phyloP scores from a whole-genome alignment of 2,797 vertebrate genomes.

The Threskiornis aethiopicus region DNA sequence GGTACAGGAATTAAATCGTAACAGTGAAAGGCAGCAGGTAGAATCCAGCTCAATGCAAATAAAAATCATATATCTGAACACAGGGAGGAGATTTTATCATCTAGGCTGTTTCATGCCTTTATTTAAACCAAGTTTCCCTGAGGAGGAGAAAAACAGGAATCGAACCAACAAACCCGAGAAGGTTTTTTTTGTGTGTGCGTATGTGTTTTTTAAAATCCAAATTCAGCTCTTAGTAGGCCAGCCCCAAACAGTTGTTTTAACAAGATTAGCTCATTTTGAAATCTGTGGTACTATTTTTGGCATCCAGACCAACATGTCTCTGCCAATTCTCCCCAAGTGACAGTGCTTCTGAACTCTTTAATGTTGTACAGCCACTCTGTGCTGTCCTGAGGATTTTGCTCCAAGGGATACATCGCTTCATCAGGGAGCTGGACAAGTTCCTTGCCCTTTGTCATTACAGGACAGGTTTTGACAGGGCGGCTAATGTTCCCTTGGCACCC shows the following conservation, averaged over 20 bases:
- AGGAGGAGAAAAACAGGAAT: background rate
- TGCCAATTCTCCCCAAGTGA: background rate
- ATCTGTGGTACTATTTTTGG: background rate
- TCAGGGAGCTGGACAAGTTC: background rate
- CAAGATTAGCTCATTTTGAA: constrained; percentile 8
- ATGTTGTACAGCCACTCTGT: background rate
- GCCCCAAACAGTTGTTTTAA: background rate
- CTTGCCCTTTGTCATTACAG: background rate
- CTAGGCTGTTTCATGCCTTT: background rate
- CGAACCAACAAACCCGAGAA: background rate
- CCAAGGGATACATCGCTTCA: background rate
- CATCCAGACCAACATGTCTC: background rate
- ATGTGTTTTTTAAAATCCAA: background rate
- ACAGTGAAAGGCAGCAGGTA: background rate
- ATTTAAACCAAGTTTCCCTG: background rate
- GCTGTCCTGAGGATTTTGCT: background rate
- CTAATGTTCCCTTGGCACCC: background rate
- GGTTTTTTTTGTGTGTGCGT: background rate
- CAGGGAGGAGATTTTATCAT: background rate
- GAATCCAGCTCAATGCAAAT: background rate
- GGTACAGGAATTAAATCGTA: background rate
- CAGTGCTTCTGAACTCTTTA: background rate
- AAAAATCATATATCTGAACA: background rate
- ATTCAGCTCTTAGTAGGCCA: background rate
- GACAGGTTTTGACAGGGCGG: background rate